Conservation (phyloP, 2,797 vertebrate genomes). For the Tiaroga cobitis region DNA sequence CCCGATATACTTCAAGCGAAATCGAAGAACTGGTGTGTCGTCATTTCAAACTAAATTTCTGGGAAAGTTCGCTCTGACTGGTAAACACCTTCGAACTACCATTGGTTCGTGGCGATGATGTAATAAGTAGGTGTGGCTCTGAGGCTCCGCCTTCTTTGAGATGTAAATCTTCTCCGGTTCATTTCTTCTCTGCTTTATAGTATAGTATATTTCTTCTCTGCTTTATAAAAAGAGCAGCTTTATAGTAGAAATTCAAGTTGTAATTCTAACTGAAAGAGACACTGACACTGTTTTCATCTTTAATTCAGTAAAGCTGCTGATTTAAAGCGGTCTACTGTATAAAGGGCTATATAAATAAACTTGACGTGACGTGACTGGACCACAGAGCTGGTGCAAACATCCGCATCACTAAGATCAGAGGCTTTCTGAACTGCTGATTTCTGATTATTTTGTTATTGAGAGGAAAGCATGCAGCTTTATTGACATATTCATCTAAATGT, state of each 20-base stretch:
- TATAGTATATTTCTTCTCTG: too few species aligned
- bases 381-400: neutral
- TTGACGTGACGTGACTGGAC: neutral
- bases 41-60: neutral
- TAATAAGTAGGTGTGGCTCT: neutral
- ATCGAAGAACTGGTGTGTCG: neutral
- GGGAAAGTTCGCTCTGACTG: neutral
- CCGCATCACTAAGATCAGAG: neutral
- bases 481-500: neutral
- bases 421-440: neutral
- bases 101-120: neutral
- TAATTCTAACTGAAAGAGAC: neutral
- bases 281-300: neutral
- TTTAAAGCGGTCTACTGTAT: neutral
- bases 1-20: slow-evolving; percentile 26
- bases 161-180: neutral
- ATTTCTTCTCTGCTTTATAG: neutral
- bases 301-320: neutral
- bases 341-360: neutral
- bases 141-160: neutral
- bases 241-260: too few species aligned
- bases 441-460: neutral
- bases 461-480: neutral
- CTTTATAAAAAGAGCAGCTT: neutral
- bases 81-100: neutral